phyloP scores from a whole-genome alignment of 2,113 vertebrate genomes.

The Notothenia coriiceps region DNA sequence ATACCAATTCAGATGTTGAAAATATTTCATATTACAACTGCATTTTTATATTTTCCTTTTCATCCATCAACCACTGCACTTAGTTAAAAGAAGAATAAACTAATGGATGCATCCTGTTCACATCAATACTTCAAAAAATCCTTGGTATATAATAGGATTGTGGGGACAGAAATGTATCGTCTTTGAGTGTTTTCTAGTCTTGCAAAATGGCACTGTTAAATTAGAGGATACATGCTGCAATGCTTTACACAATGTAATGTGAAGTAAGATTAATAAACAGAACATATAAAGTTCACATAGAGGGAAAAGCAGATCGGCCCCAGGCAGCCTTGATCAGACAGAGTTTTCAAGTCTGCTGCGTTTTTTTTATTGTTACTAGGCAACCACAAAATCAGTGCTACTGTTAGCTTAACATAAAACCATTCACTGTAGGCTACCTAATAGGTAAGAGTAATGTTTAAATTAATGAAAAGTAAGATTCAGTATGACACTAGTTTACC shows the following conservation, averaged over 20 bases:
- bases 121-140: not conserved
- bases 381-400: no score
- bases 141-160: not conserved
- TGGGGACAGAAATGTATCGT: not conserved
- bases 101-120: not conserved
- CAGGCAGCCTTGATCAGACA: not conserved
- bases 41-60: not conserved
- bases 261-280: not conserved
- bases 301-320: not conserved
- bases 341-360: no score
- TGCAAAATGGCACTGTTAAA: not conserved
- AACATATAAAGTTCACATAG: not conserved
- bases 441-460: no score
- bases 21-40: not conserved
- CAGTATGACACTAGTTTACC: no score
- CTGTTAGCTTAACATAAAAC: no score
- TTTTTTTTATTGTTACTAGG: no score
- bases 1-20: constrained; percentile 5
- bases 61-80: not conserved
- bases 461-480: no score
- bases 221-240: not conserved
- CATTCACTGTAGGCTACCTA: no score
- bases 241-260: not conserved
- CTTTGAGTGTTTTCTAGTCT: not conserved
- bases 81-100: not conserved